Evolutionary conservation across 2,888 invertebrate species (phyloP).

Genomic region (Didymodactylos carnosus): DNA sequence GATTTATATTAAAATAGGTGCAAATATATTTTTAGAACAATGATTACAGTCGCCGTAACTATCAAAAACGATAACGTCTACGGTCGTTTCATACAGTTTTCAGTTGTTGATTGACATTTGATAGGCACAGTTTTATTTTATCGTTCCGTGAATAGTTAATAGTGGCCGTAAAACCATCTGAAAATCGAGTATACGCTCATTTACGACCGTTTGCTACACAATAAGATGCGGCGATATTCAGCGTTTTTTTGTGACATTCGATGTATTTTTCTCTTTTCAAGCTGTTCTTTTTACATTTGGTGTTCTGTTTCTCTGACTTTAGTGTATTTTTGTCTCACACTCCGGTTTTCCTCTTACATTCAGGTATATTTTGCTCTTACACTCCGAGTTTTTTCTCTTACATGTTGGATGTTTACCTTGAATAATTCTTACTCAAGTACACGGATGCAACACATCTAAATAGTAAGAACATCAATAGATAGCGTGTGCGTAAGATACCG

Average conservation of each 20-base stretch:
- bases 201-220: not conserved
- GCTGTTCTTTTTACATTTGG: no score
- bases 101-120: no score
- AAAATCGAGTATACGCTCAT: not conserved
- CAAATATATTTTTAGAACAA: no score
- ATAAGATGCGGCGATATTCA: not conserved
- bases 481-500: no score
- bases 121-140: no score
- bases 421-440: not conserved
- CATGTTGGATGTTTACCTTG: not conserved
- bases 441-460: not conserved
- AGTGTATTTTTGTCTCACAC: no score
- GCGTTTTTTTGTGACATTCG: no score
- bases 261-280: no score
- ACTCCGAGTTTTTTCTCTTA: not conserved
- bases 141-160: not conserved
- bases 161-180: not conserved
- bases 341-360: not conserved
- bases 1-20: not conserved
- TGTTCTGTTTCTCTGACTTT: no score
- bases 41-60: no score
- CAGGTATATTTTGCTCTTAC: not conserved
- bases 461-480: not conserved
- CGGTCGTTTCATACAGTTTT: no score
- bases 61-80: no score